A percentile compares a stretch with the other conserved stretches of the same genome.
These are phyloP conservation scores for Latrodectus elegans DNA, from an alignment of 2,888 invertebrate species.

Conservation along the genomic window DNA sequence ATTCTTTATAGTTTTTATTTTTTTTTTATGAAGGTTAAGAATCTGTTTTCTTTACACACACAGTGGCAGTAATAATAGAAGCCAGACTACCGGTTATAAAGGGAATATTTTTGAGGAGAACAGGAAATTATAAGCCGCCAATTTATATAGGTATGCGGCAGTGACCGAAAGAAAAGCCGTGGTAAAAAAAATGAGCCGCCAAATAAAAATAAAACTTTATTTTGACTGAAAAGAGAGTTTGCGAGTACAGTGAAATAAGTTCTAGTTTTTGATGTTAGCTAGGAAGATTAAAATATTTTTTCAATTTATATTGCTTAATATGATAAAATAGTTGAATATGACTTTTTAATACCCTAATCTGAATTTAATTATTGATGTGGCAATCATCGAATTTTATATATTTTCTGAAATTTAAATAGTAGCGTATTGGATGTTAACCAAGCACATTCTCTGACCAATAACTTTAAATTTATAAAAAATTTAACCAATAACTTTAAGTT, in stretches of 20 bases:
- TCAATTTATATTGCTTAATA: too few relatives aligned
- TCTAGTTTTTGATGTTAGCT: background rate
- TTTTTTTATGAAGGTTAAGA: constrained; percentile 10
- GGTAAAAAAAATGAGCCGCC: constrained; percentile 28
- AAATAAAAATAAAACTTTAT: constrained; percentile 57
- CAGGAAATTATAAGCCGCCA: constrained; percentile 67
- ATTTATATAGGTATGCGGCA: constrained; percentile 58
- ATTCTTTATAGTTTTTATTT: constrained; percentile 20
- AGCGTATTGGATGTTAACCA: too few relatives aligned
- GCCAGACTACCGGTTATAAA: background rate
- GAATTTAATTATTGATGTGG: too few relatives aligned
- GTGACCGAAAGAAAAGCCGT: constrained; percentile 17
- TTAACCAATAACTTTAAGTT: too few relatives aligned
- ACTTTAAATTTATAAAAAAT: too few relatives aligned
- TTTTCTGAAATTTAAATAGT: too few relatives aligned
- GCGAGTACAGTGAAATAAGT: constrained; percentile 26
- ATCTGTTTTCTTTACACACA: constrained; percentile 31
- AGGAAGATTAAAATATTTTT: too few relatives aligned
- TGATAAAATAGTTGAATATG: too few relatives aligned
- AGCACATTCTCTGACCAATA: too few relatives aligned
- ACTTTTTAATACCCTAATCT: too few relatives aligned
- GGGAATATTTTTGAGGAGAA: constrained; percentile 38
- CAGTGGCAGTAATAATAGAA: constrained; percentile 37
- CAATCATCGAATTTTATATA: too few relatives aligned
- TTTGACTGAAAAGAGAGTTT: constrained; percentile 42